phyloP scores from a whole-genome alignment of 2,888 invertebrate genomes.

The Yponomeuta malinellus region DNA sequence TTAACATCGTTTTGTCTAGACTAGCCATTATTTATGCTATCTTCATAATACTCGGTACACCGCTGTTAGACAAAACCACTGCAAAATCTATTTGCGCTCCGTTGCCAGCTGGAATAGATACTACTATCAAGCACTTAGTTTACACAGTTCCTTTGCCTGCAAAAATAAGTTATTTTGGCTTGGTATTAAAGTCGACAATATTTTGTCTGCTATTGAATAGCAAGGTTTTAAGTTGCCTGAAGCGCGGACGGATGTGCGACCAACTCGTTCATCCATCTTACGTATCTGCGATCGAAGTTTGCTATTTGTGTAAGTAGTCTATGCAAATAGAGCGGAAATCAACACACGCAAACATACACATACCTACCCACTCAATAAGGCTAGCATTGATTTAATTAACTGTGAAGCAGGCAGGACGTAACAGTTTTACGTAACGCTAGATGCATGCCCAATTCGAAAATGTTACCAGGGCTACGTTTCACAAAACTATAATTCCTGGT shows the following conservation, averaged over 20 bases:
- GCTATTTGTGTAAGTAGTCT: constrained; percentile 12
- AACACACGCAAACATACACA: background rate
- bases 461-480: no score
- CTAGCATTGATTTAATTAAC: constrained; percentile 7
- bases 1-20: background rate
- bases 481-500: no score
- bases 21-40: background rate
- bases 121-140: constrained; percentile 4
- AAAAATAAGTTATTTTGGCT: background rate
- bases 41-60: background rate
- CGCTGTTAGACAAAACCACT: background rate
- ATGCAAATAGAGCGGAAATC: constrained; percentile 15
- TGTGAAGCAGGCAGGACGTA: background rate
- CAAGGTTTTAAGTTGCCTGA: constrained; percentile 11
- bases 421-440: constrained; percentile 5
- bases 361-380: background rate
- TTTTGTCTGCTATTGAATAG: background rate
- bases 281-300: constrained; percentile 14
- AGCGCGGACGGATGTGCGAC: constrained; percentile 13
- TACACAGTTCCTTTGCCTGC: background rate
- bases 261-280: constrained; percentile 9
- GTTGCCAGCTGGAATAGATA: constrained; percentile 4
- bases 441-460: background rate
- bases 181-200: background rate
- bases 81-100: constrained; percentile 8